Base-by-base conservation (phyloP, 2,888 invertebrate species). In the Choristoneura rosaceana region DNA sequence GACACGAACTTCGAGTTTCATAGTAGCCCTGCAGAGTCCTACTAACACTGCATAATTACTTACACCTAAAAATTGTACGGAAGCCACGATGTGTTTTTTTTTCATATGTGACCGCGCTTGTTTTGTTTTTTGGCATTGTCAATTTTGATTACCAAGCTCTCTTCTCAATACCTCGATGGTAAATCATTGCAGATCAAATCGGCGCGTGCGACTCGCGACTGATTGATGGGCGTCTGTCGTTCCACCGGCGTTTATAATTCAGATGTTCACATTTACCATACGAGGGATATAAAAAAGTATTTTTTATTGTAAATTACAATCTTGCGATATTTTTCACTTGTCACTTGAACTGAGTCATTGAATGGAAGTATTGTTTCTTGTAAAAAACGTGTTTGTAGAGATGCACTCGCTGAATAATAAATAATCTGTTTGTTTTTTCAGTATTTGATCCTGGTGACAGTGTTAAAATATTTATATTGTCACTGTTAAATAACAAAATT, bases 181-280 rank as follows among this genome's bases (percentile, higher is more conserved):
- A 52, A 50, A 65, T 65, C 52, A 65, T 65, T 65, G 41, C 50
- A 38, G 38, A 2, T 7, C 50, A 41, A 52, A 33, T 61, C 38
- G 61, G 61, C 61, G 38, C 64, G 25, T 52, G 65, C 43, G 45
- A 33, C 62, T 34, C 60, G 43, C 33, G 14, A 15, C 50, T 65
- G 66, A 66, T 71, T 65, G 70, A 66, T 71, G 70, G 60, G 50
- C 41, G 70, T 12, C 45, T 45, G 60, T 33, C 34, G 33, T 14
- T 17, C 50, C 60, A 41, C 9, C 50, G 65, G 43, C 70, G 60
- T 59, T 61, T 38, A 65, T 65, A 70, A 70, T 66, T 60, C 60
- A 66, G 65, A 65, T 33, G 25, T 33, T 60, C 65, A 60, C 52
- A 47, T 60, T 70, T 61, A 70, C 70, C 43, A 43, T 38, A 50